These are phyloP conservation scores for Caradrina kadenii DNA, from an alignment of 2,888 invertebrate species.

Conservation along the genomic window DNA sequence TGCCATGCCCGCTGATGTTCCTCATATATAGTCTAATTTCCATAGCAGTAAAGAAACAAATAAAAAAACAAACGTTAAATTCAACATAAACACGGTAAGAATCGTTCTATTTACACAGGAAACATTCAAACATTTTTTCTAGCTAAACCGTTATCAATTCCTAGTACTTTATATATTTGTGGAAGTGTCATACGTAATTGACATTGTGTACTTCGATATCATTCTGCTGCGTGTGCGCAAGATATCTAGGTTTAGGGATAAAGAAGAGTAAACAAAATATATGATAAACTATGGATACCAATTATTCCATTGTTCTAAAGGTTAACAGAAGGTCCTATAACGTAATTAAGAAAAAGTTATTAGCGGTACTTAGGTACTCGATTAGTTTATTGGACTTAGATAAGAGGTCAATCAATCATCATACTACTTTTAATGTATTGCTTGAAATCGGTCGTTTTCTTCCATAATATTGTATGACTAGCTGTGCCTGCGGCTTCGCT, in stretches of 20 bases:
- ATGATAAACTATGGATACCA: constrained; percentile 49
- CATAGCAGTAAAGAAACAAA: neutral
- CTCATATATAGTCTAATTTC: too few relatives aligned
- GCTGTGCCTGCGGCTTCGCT: too few relatives aligned
- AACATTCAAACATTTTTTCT: neutral
- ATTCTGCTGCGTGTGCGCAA: neutral
- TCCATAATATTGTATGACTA: too few relatives aligned
- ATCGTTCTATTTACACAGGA: neutral
- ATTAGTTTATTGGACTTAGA: neutral
- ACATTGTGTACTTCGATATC: constrained; percentile 35
- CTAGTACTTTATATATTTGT: constrained; percentile 7
- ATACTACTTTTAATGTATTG: neutral
- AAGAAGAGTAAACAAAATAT: constrained; percentile 40
- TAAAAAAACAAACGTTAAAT: neutral
- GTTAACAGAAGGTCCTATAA: constrained; percentile 5
- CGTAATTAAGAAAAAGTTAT: constrained; percentile 6
- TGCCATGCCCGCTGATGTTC: too few relatives aligned
- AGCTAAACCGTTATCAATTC: constrained; percentile 28
- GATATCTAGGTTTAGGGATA: constrained; percentile 34
- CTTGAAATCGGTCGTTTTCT: neutral
- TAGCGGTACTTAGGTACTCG: neutral
- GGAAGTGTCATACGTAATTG: constrained; percentile 24
- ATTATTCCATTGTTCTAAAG: constrained; percentile 50
- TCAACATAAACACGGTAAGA: neutral
- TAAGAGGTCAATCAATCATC: neutral